phyloP scores from a whole-genome alignment of 2,113 vertebrate genomes.

The Copsychus sechellarum region DNA sequence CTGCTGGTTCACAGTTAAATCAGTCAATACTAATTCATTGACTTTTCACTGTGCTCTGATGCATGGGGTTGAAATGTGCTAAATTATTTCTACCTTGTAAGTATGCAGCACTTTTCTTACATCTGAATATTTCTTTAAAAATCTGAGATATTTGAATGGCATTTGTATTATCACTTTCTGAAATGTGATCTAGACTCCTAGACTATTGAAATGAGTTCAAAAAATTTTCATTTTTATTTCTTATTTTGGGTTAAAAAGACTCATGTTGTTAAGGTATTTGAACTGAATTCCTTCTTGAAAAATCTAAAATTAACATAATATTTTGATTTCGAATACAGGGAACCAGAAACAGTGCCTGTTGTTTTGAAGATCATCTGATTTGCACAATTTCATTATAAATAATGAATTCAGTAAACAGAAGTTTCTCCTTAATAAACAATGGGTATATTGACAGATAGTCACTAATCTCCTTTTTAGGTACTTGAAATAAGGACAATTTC shows the following conservation, averaged over 20 bases:
- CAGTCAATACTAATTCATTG: not conserved
- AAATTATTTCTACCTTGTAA: not conserved
- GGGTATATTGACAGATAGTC: not conserved
- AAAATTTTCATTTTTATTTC: not conserved
- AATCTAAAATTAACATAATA: not conserved
- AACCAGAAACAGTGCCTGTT: not conserved
- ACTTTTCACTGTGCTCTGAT: not conserved
- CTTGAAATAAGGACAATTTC: not conserved
- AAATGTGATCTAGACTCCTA: not conserved
- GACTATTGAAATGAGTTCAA: not conserved
- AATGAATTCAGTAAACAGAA: not conserved
- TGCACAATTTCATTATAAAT: not conserved
- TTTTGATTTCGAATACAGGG: not conserved
- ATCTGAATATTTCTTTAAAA: not conserved
- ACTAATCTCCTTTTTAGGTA: not conserved
- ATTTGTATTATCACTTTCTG: not conserved
- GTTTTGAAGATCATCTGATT: not conserved
- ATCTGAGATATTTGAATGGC: not conserved
- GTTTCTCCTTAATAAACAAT: not conserved
- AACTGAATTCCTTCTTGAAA: not conserved
- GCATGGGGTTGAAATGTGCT: not conserved
- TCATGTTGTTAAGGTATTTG: not conserved
- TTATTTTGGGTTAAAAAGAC: not conserved
- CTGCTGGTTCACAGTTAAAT: not conserved
- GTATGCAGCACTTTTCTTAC: not conserved